Evolutionary conservation across 2,888 invertebrate species (phyloP).

Genomic region (Aphodius sticticus): DNA sequence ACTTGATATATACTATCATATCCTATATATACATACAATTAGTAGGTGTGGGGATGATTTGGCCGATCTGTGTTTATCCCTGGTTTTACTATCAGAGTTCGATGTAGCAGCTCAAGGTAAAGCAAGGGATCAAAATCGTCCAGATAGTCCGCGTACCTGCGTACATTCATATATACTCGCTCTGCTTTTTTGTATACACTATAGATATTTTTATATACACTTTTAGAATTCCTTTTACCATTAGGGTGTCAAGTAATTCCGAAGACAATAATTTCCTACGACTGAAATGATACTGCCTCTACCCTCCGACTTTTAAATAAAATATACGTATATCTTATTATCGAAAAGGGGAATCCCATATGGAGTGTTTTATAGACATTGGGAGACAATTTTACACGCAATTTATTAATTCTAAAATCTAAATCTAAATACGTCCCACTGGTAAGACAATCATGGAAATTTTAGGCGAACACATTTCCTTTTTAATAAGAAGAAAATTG

Average conservation of each 20-base stretch:
- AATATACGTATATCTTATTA: constrained; percentile 20
- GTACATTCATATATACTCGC: constrained; percentile 19
- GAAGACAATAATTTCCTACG: constrained; percentile 17
- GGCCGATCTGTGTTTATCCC: too few relatives aligned
- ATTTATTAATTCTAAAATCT: too few relatives aligned
- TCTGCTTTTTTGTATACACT: constrained; percentile 24
- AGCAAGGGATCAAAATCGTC: not conserved
- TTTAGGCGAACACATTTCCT: constrained; percentile 9
- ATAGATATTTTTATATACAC: constrained; percentile 23
- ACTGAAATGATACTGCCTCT: constrained; percentile 25
- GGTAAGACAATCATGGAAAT: too few relatives aligned
- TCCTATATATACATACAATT: constrained; percentile 14
- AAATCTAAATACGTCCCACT: too few relatives aligned
- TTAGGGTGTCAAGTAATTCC: not conserved
- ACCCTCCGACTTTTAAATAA: constrained; percentile 17
- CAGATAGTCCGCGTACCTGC: not conserved
- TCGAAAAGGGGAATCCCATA: constrained; percentile 19
- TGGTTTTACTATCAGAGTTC: too few relatives aligned
- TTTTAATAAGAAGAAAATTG: constrained; percentile 9
- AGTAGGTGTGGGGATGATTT: too few relatives aligned
- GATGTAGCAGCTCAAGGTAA: too few relatives aligned
- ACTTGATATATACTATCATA: constrained; percentile 26
- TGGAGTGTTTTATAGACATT: too few relatives aligned
- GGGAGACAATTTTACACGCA: too few relatives aligned
- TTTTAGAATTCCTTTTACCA: constrained; percentile 12